Conservation (phyloP, 2,888 invertebrate genomes). For the Cabera pusaria region DNA sequence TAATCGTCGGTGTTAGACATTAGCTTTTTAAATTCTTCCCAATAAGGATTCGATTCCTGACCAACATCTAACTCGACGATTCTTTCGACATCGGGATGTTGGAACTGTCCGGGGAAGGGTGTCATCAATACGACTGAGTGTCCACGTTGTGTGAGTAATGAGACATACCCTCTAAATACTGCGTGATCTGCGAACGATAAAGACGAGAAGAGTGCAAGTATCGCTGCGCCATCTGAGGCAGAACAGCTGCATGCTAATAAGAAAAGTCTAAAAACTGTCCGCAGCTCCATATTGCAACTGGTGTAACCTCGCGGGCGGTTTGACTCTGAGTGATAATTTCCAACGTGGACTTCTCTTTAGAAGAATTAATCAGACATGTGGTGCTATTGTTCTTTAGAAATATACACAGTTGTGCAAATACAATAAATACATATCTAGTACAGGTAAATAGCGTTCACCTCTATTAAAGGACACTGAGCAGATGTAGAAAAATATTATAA, state of each 20-base stretch:
- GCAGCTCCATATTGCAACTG: slow-evolving; percentile 39
- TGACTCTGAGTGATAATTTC: slow-evolving; percentile 20
- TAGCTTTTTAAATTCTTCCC: slow-evolving; percentile 63
- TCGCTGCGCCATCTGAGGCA: slow-evolving; percentile 50
- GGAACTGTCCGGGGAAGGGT: slow-evolving; percentile 68
- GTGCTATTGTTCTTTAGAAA: slow-evolving; percentile 19
- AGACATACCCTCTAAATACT: slow-evolving; percentile 65
- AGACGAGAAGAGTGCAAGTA: slow-evolving; percentile 68
- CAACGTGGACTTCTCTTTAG: slow-evolving; percentile 12
- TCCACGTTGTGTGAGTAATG: slow-evolving; percentile 57
- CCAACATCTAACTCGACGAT: slow-evolving; percentile 69
- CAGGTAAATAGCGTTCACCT: slow-evolving; percentile 18
- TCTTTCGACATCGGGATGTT: slow-evolving; percentile 56
- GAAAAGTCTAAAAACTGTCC: slow-evolving; percentile 39
- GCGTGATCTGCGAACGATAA: slow-evolving; percentile 69
- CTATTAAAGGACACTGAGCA: slow-evolving; percentile 11
- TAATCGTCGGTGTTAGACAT: slow-evolving; percentile 65
- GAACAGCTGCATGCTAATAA: slow-evolving; percentile 37
- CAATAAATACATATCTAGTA: slow-evolving; percentile 25
- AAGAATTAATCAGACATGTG: background rate
- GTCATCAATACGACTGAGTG: slow-evolving; percentile 71
- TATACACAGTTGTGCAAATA: slow-evolving; percentile 51
- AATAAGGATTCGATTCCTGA: slow-evolving; percentile 56
- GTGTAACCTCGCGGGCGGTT: slow-evolving; percentile 8
- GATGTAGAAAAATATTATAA: slow-evolving; percentile 5